These are phyloP conservation scores for Ectobius pallidus DNA, from an alignment of 2,888 invertebrate species.

Conservation along the genomic window DNA sequence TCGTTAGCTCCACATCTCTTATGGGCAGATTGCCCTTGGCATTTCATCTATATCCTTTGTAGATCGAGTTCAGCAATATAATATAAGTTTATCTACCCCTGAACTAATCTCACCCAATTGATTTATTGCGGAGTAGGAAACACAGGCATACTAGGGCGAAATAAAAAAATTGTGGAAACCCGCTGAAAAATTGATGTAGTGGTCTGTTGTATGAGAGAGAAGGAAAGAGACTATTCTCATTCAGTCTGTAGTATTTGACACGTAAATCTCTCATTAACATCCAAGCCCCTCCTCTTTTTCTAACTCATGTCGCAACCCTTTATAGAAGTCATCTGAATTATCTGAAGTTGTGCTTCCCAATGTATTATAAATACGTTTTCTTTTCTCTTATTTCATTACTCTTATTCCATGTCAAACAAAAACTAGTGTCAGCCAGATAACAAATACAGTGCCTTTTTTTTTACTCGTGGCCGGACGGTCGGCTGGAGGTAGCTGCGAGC, in stretches of 20 bases:
- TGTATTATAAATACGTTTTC: not conserved
- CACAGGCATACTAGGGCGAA: not conserved
- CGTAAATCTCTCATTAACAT: slow-evolving; percentile 16
- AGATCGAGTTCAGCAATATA: no score
- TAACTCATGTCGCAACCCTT: not conserved
- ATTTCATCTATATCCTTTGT: no score
- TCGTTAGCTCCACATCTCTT: no score
- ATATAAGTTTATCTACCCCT: no score
- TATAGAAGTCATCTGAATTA: not conserved
- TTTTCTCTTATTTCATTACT: not conserved
- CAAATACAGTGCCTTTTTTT: no score
- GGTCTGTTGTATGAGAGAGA: not conserved
- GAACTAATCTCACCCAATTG: not conserved
- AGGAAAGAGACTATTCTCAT: not conserved
- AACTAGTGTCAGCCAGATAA: no score
- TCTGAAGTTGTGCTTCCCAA: not conserved
- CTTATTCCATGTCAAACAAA: no score
- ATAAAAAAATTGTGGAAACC: not conserved
- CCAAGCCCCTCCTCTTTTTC: no score
- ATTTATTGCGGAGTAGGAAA: not conserved
- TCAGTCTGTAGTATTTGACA: not conserved
- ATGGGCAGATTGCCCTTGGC: no score
- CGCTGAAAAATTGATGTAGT: not conserved
- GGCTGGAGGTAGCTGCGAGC: no score
- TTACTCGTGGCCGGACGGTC: no score